Conservation (phyloP, 2,113 vertebrate species). For the Physeter macrocephalus region DNA sequence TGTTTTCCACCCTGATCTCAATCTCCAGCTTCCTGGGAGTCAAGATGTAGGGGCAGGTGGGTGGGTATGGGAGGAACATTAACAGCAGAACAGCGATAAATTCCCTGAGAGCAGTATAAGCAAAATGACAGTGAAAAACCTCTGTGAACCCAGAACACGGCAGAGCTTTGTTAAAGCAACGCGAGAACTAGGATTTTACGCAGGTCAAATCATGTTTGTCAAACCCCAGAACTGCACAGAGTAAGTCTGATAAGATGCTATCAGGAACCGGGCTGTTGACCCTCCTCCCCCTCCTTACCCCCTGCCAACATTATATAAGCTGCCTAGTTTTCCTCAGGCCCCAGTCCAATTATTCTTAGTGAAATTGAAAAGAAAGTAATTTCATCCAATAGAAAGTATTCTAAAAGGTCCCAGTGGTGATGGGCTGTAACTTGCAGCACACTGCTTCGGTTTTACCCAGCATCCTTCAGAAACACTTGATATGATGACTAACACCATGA, state of each 20-base stretch:
- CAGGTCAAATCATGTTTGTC: neutral
- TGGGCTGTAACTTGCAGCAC: neutral
- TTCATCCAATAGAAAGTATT: neutral
- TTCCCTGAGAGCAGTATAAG: neutral
- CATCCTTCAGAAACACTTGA: neutral
- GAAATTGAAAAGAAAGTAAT: slow-evolving; percentile 30
- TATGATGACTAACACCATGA: neutral
- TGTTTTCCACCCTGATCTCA: neutral
- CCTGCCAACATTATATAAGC: neutral
- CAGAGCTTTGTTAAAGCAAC: neutral
- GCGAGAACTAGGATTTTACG: neutral
- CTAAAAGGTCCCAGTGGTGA: neutral
- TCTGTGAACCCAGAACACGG: neutral
- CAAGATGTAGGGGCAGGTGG: neutral
- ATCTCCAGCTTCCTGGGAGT: neutral
- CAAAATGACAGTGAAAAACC: neutral
- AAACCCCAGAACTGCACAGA: neutral
- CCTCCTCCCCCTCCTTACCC: neutral
- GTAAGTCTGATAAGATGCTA: neutral
- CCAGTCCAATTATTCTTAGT: neutral
- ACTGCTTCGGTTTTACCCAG: neutral
- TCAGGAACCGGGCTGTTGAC: neutral
- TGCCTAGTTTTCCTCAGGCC: neutral
- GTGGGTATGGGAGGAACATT: neutral
- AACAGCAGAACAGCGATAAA: neutral